phyloP scores from a whole-genome alignment of 2,888 invertebrate species.

The Oithona nana region DNA sequence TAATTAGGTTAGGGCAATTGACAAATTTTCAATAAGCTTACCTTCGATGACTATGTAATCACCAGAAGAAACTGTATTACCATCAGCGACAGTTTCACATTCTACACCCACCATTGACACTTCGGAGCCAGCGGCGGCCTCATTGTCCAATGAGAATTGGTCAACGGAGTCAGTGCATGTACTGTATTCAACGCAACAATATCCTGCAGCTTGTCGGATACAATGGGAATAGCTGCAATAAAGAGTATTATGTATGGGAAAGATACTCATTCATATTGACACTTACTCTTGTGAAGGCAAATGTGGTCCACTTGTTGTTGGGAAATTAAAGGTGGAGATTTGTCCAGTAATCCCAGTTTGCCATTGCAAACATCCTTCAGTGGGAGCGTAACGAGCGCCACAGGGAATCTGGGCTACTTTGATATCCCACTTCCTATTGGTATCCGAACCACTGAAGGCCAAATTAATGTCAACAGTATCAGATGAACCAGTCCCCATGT shows the following conservation, averaged over 20 bases:
- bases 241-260: not conserved
- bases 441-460: not conserved
- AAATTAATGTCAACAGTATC: not conserved
- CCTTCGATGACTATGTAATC: not conserved
- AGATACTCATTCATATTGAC: not conserved
- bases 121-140: not conserved
- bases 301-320: not conserved
- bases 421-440: not conserved
- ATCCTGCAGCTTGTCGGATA: not conserved
- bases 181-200: not conserved
- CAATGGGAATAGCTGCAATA: not conserved
- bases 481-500: not conserved
- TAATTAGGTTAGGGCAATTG: no score
- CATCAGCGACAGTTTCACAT: not conserved
- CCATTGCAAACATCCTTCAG: not conserved
- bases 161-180: not conserved
- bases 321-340: not conserved
- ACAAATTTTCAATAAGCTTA: no score
- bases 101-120: not conserved
- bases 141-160: not conserved
- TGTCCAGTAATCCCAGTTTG: not conserved
- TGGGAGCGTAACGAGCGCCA: not conserved
- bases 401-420: not conserved
- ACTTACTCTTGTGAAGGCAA: not conserved
- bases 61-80: not conserved